Percentiles rank a stretch among this genome's conserved stretches.
Conservation (phyloP, 2,113 vertebrate genomes). For the Pimephales promelas region DNA sequence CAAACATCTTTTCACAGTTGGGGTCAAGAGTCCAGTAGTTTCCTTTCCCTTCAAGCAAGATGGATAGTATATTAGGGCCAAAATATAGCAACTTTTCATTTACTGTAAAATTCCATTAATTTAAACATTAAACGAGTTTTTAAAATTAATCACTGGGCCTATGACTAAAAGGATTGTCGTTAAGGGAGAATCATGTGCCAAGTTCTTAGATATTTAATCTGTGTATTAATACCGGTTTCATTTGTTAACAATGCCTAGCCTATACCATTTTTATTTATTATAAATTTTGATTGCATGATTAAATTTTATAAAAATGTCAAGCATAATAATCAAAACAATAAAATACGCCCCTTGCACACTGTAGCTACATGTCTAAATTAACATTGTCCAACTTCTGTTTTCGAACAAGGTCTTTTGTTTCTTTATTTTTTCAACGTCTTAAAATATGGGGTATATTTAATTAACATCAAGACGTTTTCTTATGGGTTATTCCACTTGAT, state of each 20-base stretch:
- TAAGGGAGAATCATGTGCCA: not conserved
- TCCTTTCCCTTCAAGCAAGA: conserved; percentile 83
- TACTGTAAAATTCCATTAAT: not conserved
- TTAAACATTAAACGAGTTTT: not conserved
- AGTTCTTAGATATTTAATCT: not conserved
- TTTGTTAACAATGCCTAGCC: not conserved
- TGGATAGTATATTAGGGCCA: not conserved
- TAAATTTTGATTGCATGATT: not conserved
- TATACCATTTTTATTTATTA: not conserved
- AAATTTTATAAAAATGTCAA: not conserved
- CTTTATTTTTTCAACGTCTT: not conserved
- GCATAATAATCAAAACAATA: too few relatives aligned
- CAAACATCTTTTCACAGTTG: conserved; percentile 99
- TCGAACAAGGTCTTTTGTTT: not conserved
- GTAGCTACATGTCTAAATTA: not conserved
- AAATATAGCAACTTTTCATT: too few relatives aligned
- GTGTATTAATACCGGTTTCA: not conserved
- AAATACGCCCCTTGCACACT: not conserved
- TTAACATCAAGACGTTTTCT: not conserved
- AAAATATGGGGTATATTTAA: too few relatives aligned
- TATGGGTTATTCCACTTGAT: not conserved
- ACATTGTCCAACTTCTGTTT: not conserved
- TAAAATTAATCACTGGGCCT: not conserved
- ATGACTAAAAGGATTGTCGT: not conserved
- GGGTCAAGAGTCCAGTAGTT: conserved; percentile 99